A percentile compares a stretch with the other conserved stretches of the same genome.
phyloP scores from a whole-genome alignment of 2,113 vertebrate genomes.

The Jacana jacana region DNA sequence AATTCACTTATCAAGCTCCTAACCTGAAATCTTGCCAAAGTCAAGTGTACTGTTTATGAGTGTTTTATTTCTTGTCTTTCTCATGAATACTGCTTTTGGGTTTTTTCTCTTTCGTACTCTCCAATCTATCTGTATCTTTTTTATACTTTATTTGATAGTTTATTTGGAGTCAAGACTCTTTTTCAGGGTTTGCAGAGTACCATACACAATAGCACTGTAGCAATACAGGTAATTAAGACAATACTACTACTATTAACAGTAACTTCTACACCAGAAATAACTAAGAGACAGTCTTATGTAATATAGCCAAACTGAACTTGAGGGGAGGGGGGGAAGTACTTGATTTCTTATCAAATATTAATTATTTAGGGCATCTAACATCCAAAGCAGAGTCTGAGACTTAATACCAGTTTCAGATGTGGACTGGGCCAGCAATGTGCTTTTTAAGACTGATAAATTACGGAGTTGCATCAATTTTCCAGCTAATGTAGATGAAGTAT shows the following conservation, averaged over 20 bases:
- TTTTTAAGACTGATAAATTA: constrained; percentile 48
- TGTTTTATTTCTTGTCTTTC: background rate
- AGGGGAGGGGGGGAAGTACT: background rate
- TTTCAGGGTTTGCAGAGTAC: background rate
- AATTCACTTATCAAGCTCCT: background rate
- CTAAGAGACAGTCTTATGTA: background rate
- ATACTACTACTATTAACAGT: background rate
- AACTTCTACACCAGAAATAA: background rate
- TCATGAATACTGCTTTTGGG: fast-evolving
- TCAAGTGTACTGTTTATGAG: background rate
- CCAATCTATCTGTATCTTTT: background rate
- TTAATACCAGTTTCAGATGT: background rate
- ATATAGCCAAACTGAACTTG: background rate
- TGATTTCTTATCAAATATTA: background rate
- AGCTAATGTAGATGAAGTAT: constrained; percentile 57
- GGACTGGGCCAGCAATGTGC: background rate
- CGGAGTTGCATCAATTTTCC: constrained; percentile 51
- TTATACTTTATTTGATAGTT: background rate
- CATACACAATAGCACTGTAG: background rate
- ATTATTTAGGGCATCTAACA: background rate
- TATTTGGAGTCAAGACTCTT: background rate
- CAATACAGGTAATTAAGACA: background rate
- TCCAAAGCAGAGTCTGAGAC: background rate
- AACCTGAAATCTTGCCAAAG: background rate
- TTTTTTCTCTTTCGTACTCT: background rate